These are phyloP conservation scores for Hymenochirus boettgeri DNA, from an alignment of 2,113 vertebrate genomes.

Conservation along the genomic window DNA sequence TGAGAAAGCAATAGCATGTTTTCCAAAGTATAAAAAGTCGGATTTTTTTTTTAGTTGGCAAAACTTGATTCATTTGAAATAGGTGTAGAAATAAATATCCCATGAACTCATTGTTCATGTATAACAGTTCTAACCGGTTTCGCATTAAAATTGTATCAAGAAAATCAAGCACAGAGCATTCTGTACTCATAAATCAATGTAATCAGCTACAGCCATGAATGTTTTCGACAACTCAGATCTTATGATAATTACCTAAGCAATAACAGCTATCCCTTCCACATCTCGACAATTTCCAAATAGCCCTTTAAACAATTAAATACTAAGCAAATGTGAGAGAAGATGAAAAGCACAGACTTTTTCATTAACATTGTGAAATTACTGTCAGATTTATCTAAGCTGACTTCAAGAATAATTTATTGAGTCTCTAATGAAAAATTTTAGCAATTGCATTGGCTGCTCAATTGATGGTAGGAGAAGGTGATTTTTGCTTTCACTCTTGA, in stretches of 20 bases:
- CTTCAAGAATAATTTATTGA: background rate
- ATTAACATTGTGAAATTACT: slow-evolving; percentile 3
- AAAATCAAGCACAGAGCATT: slow-evolving; percentile 1
- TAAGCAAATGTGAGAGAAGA: slow-evolving; percentile 3
- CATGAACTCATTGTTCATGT: background rate
- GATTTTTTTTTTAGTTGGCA: background rate
- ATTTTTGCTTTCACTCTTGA: background rate
- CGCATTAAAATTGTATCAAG: slow-evolving; percentile 3
- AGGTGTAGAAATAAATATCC: no score
- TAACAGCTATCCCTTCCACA: background rate
- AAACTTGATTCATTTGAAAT: background rate
- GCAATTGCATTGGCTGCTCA: background rate
- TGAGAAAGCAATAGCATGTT: background rate
- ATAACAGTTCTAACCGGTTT: background rate
- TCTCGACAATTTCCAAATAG: slow-evolving; percentile 1
- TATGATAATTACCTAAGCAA: slow-evolving; percentile 1
- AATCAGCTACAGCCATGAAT: background rate
- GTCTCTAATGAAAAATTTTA: background rate
- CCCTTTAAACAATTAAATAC: slow-evolving; percentile 1
- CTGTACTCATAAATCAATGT: background rate
- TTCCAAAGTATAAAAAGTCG: background rate
- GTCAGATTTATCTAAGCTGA: slow-evolving; percentile 5
- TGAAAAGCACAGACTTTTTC: background rate
- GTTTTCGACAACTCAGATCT: background rate
- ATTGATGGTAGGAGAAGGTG: background rate